These are phyloP conservation scores for Chymomyza costata DNA, from an alignment of 1,140 invertebrate genomes.

Conservation along the genomic window DNA sequence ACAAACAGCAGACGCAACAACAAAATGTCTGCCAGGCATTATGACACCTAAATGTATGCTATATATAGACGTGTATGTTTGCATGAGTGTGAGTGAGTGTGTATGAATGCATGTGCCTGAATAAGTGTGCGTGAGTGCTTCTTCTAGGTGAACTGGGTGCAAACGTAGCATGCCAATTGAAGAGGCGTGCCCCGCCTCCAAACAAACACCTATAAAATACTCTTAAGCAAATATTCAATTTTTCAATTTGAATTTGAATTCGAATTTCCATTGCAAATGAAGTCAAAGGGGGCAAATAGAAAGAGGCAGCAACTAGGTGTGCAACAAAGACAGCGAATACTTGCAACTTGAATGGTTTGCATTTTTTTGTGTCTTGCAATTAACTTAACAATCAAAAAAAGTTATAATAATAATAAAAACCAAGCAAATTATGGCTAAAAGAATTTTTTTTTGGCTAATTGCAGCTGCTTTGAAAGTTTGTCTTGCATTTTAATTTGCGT, in stretches of 20 bases:
- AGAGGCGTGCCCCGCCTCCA: slow-evolving; percentile 24
- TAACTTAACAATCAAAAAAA: no score
- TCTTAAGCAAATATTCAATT: no score
- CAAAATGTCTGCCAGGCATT: no score
- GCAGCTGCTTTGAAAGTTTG: no score
- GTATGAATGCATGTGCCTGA: no score
- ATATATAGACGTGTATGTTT: no score
- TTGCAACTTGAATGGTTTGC: not conserved
- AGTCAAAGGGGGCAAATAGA: slow-evolving; percentile 1
- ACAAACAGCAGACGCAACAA: not conserved
- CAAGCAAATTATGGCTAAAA: slow-evolving; percentile 22
- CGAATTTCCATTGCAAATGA: not conserved
- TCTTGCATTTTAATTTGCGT: not conserved
- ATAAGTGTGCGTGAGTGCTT: slow-evolving; percentile 22
- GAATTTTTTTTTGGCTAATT: slow-evolving; percentile 9
- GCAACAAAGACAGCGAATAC: no score
- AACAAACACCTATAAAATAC: no score
- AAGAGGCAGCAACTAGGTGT: no score
- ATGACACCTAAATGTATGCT: no score
- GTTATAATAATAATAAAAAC: no score
- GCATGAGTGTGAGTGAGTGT: slow-evolving; percentile 8
- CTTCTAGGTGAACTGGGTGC: slow-evolving; percentile 55
- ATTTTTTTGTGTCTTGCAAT: slow-evolving; percentile 33
- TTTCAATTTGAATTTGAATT: not conserved
- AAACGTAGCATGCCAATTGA: slow-evolving; percentile 61